A percentile compares a stretch with the other conserved stretches of the same genome.
Conservation (phyloP, 2,888 invertebrate genomes). For the Anorthoa munda region DNA sequence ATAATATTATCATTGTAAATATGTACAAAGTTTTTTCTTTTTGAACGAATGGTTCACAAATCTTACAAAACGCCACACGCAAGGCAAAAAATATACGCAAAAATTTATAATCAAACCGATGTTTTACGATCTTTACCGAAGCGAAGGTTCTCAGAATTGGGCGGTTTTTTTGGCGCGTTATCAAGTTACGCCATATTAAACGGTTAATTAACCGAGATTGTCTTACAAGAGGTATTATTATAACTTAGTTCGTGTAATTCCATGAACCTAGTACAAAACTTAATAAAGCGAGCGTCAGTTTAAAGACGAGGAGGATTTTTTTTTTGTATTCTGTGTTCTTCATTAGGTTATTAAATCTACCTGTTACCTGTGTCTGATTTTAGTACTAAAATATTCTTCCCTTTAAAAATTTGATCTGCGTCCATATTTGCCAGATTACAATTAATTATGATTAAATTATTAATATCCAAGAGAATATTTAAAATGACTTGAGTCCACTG, state of each 20-base stretch:
- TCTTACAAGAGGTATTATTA: slow-evolving; percentile 53
- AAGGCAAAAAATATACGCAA: slow-evolving; percentile 10
- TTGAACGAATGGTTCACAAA: background rate
- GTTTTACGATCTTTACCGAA: slow-evolving; percentile 41
- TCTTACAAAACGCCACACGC: slow-evolving; percentile 6
- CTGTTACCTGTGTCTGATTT: background rate
- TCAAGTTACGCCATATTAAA: slow-evolving; percentile 63
- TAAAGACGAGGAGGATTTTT: background rate
- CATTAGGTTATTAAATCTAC: background rate
- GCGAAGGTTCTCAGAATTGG: slow-evolving; percentile 58
- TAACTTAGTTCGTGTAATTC: slow-evolving; percentile 27
- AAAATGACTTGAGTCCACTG: slow-evolving; percentile 26
- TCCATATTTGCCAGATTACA: slow-evolving; percentile 13
- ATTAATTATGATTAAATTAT: slow-evolving; percentile 30
- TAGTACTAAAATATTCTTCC: background rate
- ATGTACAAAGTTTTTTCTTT: background rate
- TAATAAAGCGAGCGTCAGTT: background rate
- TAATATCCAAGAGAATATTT: slow-evolving; percentile 24
- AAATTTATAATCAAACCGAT: slow-evolving; percentile 44
- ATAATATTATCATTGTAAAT: background rate
- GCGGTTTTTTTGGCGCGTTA: slow-evolving; percentile 58
- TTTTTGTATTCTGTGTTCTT: background rate
- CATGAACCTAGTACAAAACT: slow-evolving; percentile 1
- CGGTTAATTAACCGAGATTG: slow-evolving; percentile 64
- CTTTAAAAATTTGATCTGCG: background rate